Base-by-base conservation (phyloP, 2,113 vertebrate species). In the Dasypus novemcinctus region DNA sequence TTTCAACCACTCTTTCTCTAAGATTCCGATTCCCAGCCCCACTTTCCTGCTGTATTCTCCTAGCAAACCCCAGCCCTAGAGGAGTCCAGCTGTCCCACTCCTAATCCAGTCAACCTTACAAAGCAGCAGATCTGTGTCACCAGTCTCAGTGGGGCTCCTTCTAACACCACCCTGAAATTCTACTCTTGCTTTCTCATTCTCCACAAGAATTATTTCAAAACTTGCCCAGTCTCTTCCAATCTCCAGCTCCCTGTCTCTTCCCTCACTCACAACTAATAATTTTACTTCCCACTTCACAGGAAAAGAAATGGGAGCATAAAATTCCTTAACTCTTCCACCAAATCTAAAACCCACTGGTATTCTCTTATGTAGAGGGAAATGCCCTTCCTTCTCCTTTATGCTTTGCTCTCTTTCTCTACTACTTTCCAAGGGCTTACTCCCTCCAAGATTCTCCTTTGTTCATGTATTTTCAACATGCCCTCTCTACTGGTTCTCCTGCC, bases 1-100 rank as follows among this genome's bases (percentile, higher is more conserved):
- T 69, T 94, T 84, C 41, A 75, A 84, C 38, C n/a, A 21, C 17
- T 75, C 17, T 83, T 75, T 81, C 23, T 72, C 20, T 69, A 43
- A 33, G 49, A 78, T 80, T 41, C 14, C 52, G 17, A n/a, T 6
- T 13, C 46, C 20, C 46, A 52, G 36, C 36, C 31, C 59, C 25
- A 74, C 25, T 10, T 11, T 84, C 31, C 38, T 78, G 71, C 7
- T 38, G 29, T 27, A 46, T 18, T 69, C 38, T 29, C 64, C 33
- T 23, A 64, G 36, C 27, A 27, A 7, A 29, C 13, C 5, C 15
- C 15, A 25, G 2, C 1, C 2, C 21, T 20, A 4, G 76, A 59
- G 49, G 36, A 75, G 4, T 11, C 54, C 43, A 78, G 61, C 61
- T 38, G 7, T 36, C 23, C 31, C n/a, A 4, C 15, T 66, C 41